phyloP scores from a whole-genome alignment of 1,140 invertebrate genomes.

The Drosophila insularis region DNA sequence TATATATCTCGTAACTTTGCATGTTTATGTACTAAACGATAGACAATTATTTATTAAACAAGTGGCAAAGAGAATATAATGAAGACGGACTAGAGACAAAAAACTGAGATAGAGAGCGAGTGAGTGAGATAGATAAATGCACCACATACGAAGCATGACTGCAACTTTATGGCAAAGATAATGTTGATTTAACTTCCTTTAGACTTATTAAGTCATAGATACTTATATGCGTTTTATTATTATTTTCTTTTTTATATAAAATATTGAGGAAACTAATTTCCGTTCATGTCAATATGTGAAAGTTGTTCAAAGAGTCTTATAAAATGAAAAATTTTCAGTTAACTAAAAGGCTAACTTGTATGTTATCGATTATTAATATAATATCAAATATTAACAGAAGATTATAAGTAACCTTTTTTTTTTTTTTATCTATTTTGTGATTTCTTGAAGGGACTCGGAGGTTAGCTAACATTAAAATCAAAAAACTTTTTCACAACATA shows the following conservation, averaged over 20 bases:
- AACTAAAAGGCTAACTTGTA: too few relatives aligned
- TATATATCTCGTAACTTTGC: slow-evolving; percentile 55
- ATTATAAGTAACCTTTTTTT: too few relatives aligned
- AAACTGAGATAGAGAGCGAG: neutral
- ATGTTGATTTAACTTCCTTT: neutral
- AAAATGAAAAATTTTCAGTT: too few relatives aligned
- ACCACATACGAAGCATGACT: slow-evolving; percentile 1
- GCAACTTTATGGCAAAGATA: neutral
- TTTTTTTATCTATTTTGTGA: too few relatives aligned
- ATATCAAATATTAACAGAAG: too few relatives aligned
- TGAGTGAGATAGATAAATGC: neutral
- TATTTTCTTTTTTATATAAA: neutral
- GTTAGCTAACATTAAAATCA: too few relatives aligned
- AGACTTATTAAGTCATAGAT: neutral
- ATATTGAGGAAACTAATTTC: too few relatives aligned
- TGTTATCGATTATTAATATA: too few relatives aligned
- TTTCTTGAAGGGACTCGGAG: too few relatives aligned
- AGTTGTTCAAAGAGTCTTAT: too few relatives aligned
- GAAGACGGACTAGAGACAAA: neutral
- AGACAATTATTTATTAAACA: slow-evolving; percentile 71
- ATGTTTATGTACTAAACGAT: slow-evolving; percentile 67
- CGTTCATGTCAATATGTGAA: too few relatives aligned
- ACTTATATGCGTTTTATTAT: neutral
- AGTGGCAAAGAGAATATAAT: slow-evolving; percentile 46
- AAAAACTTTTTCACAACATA: too few relatives aligned